Percentiles rank a stretch among this genome's conserved stretches.
phyloP scores from a whole-genome alignment of 2,113 vertebrate species.

The Hydropotes inermis region DNA sequence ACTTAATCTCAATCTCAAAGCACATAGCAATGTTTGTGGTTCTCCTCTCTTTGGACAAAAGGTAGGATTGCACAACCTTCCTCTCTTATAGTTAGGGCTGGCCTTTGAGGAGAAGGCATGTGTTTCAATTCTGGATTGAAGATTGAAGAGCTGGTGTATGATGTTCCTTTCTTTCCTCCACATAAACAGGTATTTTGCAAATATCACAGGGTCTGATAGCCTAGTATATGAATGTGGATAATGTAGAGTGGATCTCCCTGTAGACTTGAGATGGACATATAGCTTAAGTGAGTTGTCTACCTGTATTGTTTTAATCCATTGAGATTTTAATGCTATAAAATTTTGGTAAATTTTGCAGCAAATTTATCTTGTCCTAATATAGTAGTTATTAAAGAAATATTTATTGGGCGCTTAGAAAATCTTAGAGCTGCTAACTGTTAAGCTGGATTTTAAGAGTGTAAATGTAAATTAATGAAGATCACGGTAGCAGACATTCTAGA shows the following conservation, averaged over 20 bases:
- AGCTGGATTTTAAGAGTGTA: not conserved
- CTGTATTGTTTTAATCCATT: not conserved
- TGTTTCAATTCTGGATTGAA: not conserved
- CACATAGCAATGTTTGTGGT: not conserved
- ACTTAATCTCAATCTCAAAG: not conserved
- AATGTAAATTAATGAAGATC: not conserved
- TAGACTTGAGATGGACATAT: not conserved
- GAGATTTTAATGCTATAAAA: not conserved
- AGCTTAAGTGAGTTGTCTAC: not conserved
- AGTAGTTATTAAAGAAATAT: not conserved
- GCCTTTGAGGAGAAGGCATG: not conserved
- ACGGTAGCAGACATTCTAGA: not conserved
- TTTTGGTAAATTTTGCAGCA: not conserved
- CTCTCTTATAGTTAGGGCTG: not conserved
- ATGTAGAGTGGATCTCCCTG: not conserved
- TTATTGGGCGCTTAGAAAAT: not conserved
- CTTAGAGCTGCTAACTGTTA: not conserved
- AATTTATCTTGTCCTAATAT: not conserved
- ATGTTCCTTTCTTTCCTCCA: not conserved
- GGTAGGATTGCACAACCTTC: not conserved
- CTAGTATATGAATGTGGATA: not conserved
- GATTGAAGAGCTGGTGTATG: not conserved
- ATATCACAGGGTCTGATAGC: not conserved
- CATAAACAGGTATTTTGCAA: not conserved
- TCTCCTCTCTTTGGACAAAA: not conserved